Base-by-base conservation (phyloP, 2,797 vertebrate genomes). In the Phaenicophaeus curvirostris region DNA sequence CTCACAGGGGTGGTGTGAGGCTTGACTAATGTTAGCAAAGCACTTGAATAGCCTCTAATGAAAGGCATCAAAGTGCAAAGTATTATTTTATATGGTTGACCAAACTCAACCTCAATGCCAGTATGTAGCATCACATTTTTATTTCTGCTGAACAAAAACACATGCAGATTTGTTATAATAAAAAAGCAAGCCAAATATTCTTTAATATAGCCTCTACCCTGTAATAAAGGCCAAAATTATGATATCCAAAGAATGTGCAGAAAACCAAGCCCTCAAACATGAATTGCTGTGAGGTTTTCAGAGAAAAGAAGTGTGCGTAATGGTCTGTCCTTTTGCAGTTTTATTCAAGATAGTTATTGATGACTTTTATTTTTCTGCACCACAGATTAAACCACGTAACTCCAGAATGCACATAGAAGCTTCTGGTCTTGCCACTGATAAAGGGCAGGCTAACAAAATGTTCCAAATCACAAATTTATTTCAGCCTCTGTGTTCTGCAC, bases 1-100 rank as follows among this genome's bases (percentile, higher is more conserved):
- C 92, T 96, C 95, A 66, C 94, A 91, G 87, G 78, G 75, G 46
- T 93, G 94, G 93, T 95, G 93, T 96, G 94, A 96, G 91, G 90
- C 92, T 89, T 94, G 82, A 82, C 85, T 94, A 85, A 90, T 77
- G 79, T 91, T 92, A 79, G 66, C 51, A 78, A 92, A 94, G 91
- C 74, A 55, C 85, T 96, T 93, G 67, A 85, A 83, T 91, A 85
- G 85, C 59, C 55, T 94, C 92, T 94, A 72, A 74, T 46, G 87
- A 88, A 90, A 94, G 77, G 59, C 84, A 59, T 86, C 30, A 75
- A 94, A 91, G 41, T 82, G 55, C 71, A 75, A 89, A 90, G 74
- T 82, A 59, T 78, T 89, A 82, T 74, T 95, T 94, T 88, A 54
- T 58, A 61, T 17, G 72, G 86, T 92, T 94, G 94, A 84, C 62